These are phyloP conservation scores for Xyliphius kryptos DNA, from an alignment of 2,113 vertebrate species.

Conservation along the genomic window DNA sequence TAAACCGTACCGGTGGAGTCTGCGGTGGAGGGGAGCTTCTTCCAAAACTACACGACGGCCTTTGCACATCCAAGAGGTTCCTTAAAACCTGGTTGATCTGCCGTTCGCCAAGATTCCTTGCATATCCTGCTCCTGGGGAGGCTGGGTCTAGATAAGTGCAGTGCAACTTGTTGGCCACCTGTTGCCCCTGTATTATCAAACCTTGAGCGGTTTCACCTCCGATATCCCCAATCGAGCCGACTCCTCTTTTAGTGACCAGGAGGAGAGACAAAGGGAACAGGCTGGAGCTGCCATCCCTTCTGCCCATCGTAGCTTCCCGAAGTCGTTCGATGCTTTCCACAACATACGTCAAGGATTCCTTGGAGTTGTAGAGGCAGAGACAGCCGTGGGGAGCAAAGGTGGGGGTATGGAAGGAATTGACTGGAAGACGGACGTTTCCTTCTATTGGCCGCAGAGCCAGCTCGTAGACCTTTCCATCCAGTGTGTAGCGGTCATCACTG, in stretches of 20 bases:
- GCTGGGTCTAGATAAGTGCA: conserved; percentile 85
- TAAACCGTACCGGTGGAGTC: conserved; percentile 64
- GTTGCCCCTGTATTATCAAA: conserved; percentile 85
- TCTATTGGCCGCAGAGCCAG: conserved; percentile 87
- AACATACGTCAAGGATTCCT: conserved; percentile 89
- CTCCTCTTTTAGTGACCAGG: conserved; percentile 84
- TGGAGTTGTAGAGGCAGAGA: conserved; percentile 95
- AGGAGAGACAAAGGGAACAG: conserved; percentile 79
- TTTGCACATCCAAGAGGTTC: conserved; percentile 77
- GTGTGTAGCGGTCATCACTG: conserved; percentile 83
- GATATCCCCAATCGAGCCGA: conserved; percentile 72
- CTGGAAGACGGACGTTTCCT: conserved; percentile 89
- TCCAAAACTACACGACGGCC: conserved; percentile 57
- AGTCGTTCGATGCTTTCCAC: conserved; percentile 91
- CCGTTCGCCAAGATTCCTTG: conserved; percentile 83
- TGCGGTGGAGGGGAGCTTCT: conserved; percentile 62
- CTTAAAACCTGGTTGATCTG: conserved; percentile 85
- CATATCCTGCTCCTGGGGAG: conserved; percentile 79
- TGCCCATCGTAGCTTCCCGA: conserved; percentile 73
- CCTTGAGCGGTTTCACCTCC: conserved; percentile 88
- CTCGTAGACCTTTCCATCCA: conserved; percentile 91
- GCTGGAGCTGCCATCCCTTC: conserved; percentile 72
- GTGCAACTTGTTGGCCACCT: conserved; percentile 81
- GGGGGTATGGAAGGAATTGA: conserved; percentile 92
- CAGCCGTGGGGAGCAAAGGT: conserved; percentile 94